Evolutionary conservation across 2,888 invertebrate genomes (phyloP).

Genomic region (Trachelus troglodyta): DNA sequence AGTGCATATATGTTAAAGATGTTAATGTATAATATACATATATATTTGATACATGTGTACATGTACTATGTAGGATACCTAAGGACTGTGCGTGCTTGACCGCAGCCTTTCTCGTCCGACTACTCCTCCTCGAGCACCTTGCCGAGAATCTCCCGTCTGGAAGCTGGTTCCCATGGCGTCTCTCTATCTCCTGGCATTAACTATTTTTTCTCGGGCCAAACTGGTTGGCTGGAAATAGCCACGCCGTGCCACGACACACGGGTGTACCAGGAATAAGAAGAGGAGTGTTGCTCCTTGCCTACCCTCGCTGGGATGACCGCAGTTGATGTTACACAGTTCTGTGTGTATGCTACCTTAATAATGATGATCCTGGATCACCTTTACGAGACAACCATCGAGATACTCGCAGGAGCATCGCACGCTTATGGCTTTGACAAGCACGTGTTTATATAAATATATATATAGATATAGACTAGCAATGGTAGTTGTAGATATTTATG

Average conservation of each 20-base stretch:
- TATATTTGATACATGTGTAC: neutral
- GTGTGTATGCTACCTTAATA: constrained; percentile 1
- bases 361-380: neutral
- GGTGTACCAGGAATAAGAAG: neutral
- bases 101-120: constrained; percentile 12
- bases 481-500: neutral
- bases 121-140: constrained; percentile 16
- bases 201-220: constrained; percentile 23
- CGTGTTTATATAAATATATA: neutral
- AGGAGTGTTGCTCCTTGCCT: neutral
- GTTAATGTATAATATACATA: neutral
- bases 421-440: neutral
- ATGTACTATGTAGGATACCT: neutral
- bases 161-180: constrained; percentile 26
- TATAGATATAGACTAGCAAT: neutral
- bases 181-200: constrained; percentile 19
- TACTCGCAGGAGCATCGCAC: constrained; percentile 4
- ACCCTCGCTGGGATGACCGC: neutral
- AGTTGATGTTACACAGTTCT: neutral
- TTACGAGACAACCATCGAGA: neutral
- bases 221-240: constrained; percentile 25
- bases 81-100: constrained; percentile 15
- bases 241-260: neutral
- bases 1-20: neutral
- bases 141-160: constrained; percentile 13